phyloP scores from a whole-genome alignment of 2,888 invertebrate species.

The Liposcelis brunnea region DNA sequence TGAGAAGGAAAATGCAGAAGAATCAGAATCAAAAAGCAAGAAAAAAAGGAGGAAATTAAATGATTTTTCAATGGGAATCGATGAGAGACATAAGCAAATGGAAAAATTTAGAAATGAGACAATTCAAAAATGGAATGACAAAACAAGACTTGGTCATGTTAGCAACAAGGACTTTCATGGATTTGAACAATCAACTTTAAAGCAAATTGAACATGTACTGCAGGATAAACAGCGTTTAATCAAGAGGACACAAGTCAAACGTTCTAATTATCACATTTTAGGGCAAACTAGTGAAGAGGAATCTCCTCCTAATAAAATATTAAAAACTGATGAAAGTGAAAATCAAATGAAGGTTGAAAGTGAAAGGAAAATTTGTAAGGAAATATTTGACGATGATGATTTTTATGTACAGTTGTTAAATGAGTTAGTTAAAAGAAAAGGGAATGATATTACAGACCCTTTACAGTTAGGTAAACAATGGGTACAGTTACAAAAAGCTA shows the following conservation, averaged over 20 bases:
- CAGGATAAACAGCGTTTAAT: conserved; percentile 59
- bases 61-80: conserved; percentile 40
- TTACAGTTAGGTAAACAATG: conserved; percentile 74
- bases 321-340: neutral
- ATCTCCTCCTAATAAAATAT: neutral
- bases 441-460: conserved; percentile 66
- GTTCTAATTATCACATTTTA: conserved; percentile 52
- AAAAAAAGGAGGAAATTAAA: conserved; percentile 23
- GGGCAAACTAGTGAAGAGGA: conserved; percentile 32
- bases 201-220: conserved; percentile 73
- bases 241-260: conserved; percentile 59
- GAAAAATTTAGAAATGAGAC: conserved; percentile 54
- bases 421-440: conserved; percentile 84
- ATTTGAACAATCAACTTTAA: conserved; percentile 36
- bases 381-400: conserved; percentile 93
- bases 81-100: conserved; percentile 39
- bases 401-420: conserved; percentile 88
- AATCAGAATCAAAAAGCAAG: conserved; percentile 18
- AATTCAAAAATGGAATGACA: conserved; percentile 90
- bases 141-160: conserved; percentile 56
- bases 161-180: conserved; percentile 41
- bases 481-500: conserved; percentile 73
- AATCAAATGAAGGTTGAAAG: conserved; percentile 14
- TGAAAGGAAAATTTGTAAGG: conserved; percentile 24
- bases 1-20: conserved; percentile 25